These are phyloP conservation scores for Allobates femoralis DNA, from an alignment of 2,797 vertebrate genomes.

Conservation along the genomic window DNA sequence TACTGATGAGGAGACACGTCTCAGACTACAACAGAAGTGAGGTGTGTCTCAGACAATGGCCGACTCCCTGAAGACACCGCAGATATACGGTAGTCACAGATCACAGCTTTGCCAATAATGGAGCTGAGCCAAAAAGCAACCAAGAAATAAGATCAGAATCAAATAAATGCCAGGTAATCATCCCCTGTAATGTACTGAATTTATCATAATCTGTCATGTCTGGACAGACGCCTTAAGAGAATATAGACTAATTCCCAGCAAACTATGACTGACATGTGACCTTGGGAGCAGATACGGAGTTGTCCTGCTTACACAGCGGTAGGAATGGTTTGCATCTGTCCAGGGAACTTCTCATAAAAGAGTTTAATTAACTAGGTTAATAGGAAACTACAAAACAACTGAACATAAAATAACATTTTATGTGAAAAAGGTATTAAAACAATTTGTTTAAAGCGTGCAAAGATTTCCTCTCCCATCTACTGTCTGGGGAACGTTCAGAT, in stretches of 20 bases:
- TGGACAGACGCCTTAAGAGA: neutral
- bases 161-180: too few species aligned
- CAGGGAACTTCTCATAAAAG: neutral
- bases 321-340: neutral
- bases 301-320: neutral
- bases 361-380: conserved; percentile 19
- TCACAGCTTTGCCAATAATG: too few species aligned
- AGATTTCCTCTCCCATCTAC: neutral
- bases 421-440: conserved; percentile 21
- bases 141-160: too few species aligned
- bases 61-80: too few species aligned
- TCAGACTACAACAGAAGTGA: too few species aligned
- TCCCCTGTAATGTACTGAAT: too few species aligned
- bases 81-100: too few species aligned
- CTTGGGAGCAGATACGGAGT: neutral
- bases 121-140: too few species aligned
- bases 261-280: neutral
- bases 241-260: neutral
- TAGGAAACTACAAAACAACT: conserved; percentile 11
- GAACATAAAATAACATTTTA: conserved; percentile 9
- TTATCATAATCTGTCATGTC: too few species aligned
- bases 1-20: too few species aligned
- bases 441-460: neutral
- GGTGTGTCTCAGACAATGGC: too few species aligned
- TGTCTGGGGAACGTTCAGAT: neutral